phyloP scores from a whole-genome alignment of 2,797 vertebrate genomes.

The Myiotriccus ornatus region DNA sequence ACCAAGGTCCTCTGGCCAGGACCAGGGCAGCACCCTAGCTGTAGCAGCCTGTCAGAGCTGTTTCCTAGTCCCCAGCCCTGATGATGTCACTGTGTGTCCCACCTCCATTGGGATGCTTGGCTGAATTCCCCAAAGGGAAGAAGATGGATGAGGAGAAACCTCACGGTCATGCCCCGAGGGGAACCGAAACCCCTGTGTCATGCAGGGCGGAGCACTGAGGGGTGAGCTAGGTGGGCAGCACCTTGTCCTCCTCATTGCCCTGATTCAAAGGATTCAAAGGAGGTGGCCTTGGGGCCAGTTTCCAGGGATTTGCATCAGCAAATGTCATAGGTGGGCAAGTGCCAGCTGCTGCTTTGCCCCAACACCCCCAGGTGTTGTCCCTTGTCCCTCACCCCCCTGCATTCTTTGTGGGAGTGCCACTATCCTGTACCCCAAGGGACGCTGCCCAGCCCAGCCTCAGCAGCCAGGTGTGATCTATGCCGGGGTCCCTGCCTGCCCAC shows the following conservation, averaged over 20 bases:
- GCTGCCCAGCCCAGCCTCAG: not conserved
- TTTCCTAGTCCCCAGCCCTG: not conserved
- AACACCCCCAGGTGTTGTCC: not conserved
- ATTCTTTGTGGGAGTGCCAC: not conserved
- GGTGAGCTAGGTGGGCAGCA: not conserved
- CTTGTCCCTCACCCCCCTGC: accelerated
- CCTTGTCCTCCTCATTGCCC: accelerated
- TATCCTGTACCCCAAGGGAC: accelerated
- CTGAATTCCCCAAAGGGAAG: not conserved
- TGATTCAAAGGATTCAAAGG: not conserved
- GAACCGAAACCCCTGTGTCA: constrained; percentile 3
- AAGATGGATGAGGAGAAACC: not conserved
- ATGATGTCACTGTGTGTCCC: accelerated
- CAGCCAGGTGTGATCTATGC: not conserved
- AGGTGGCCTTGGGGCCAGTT: not conserved
- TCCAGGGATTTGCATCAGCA: not conserved
- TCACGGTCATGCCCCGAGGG: not conserved
- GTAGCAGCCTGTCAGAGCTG: not conserved
- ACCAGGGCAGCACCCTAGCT: not conserved
- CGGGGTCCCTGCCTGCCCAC: not conserved
- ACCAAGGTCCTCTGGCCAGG: not conserved
- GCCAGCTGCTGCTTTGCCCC: not conserved
- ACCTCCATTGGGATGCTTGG: accelerated
- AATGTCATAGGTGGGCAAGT: accelerated
- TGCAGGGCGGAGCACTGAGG: not conserved